These are phyloP conservation scores for Brevimyrus niger DNA, from an alignment of 2,113 vertebrate genomes.

Conservation along the genomic window DNA sequence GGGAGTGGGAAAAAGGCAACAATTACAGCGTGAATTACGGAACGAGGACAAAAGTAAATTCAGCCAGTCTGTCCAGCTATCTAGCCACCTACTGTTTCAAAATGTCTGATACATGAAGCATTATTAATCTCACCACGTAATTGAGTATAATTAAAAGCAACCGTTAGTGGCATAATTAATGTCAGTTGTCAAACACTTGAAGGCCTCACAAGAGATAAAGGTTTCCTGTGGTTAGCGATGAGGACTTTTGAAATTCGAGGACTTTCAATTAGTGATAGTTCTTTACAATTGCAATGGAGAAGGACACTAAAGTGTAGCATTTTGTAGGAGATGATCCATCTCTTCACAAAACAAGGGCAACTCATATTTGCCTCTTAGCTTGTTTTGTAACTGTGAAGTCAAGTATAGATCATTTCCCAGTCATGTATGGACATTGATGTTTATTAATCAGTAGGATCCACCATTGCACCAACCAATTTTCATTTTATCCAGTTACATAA, in stretches of 20 bases:
- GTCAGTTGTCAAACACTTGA: conserved; percentile 55
- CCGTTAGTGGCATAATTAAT: conserved; percentile 63
- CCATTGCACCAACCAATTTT: not conserved
- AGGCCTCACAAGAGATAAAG: conserved; percentile 44
- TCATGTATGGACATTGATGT: not conserved
- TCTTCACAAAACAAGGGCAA: not conserved
- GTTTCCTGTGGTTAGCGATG: conserved; percentile 38
- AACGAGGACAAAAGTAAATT: conserved; percentile 50
- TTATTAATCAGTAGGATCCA: not conserved
- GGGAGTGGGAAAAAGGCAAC: conserved; percentile 35
- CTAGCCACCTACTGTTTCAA: conserved; percentile 60
- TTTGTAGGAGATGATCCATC: not conserved
- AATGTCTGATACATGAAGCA: conserved; percentile 41
- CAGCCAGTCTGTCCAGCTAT: conserved; percentile 52
- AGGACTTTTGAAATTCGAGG: conserved; percentile 27
- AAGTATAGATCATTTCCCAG: not conserved
- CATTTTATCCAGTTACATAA: not conserved
- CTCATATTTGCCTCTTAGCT: not conserved
- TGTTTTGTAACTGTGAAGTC: not conserved
- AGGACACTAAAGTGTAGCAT: conserved; percentile 18
- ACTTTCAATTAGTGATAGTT: conserved; percentile 15
- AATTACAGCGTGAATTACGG: conserved; percentile 59
- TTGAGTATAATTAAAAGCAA: conserved; percentile 61
- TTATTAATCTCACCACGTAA: conserved; percentile 60
- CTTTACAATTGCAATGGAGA: conserved; percentile 26